Conservation (phyloP, 1,140 invertebrate species). For the Metopolophium dirhodum region DNA sequence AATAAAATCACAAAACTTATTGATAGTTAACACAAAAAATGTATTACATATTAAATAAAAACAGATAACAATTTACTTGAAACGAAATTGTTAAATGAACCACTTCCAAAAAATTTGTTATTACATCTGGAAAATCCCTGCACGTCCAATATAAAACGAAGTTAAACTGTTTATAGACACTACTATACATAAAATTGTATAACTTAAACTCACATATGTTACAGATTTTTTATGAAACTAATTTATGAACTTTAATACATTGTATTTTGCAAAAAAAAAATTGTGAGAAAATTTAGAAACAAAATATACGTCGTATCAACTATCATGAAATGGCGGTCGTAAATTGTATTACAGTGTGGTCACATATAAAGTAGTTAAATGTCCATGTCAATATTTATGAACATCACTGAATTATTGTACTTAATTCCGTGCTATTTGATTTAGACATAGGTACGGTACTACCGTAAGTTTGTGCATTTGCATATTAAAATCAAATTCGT, state of each 20-base stretch:
- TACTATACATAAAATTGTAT: neutral
- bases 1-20: constrained; percentile 4
- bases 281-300: constrained; percentile 32
- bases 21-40: neutral
- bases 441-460: too few species aligned
- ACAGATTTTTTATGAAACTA: neutral
- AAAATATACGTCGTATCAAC: constrained; percentile 46
- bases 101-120: constrained; percentile 37
- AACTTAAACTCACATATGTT: neutral
- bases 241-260: neutral
- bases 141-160: constrained; percentile 22
- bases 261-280: neutral
- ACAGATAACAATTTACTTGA: constrained; percentile 39
- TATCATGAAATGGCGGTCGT: constrained; percentile 54
- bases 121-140: constrained; percentile 54
- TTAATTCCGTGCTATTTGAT: neutral
- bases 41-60: neutral
- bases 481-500: too few species aligned
- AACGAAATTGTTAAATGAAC: neutral
- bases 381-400: neutral
- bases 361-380: neutral
- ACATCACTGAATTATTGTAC: constrained; percentile 1
- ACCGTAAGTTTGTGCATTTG: too few species aligned
- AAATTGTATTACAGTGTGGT: constrained; percentile 33
- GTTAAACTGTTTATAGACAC: neutral